A percentile compares a stretch with the other conserved stretches of the same genome.
phyloP scores from a whole-genome alignment of 2,888 invertebrate genomes.

The Napeogenes inachia region DNA sequence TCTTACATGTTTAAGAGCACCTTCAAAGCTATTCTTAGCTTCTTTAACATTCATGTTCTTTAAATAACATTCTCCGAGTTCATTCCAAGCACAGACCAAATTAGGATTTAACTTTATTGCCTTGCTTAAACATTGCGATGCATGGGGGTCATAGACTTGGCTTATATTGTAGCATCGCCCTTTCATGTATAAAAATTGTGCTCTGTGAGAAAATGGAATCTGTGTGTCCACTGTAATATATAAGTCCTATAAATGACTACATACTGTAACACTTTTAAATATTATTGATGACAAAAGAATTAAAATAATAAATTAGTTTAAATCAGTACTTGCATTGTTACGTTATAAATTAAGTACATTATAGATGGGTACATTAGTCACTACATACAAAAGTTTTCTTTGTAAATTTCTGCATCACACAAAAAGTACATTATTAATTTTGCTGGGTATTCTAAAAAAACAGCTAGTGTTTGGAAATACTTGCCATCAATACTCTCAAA shows the following conservation, averaged over 20 bases:
- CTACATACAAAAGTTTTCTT: too few relatives aligned
- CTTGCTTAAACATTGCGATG: slow-evolving; percentile 86
- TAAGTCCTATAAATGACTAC: not conserved
- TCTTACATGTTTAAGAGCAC: slow-evolving; percentile 83
- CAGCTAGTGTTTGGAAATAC: slow-evolving; percentile 16
- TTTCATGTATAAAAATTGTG: slow-evolving; percentile 82
- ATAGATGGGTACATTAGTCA: too few relatives aligned
- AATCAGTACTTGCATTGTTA: too few relatives aligned
- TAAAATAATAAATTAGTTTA: too few relatives aligned
- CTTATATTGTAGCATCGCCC: slow-evolving; percentile 86
- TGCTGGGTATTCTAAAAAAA: not conserved
- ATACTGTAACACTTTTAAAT: too few relatives aligned
- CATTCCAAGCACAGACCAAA: slow-evolving; percentile 90
- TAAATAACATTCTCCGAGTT: slow-evolving; percentile 92
- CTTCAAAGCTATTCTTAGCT: slow-evolving; percentile 89
- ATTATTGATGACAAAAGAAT: too few relatives aligned
- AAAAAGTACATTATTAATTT: too few relatives aligned
- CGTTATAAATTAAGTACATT: too few relatives aligned
- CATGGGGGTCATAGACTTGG: slow-evolving; percentile 81
- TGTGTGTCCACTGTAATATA: slow-evolving; percentile 45
- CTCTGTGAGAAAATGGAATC: slow-evolving; percentile 57
- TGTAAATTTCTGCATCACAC: too few relatives aligned
- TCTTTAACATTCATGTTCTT: slow-evolving; percentile 88
- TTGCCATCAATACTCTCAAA: slow-evolving; percentile 83
- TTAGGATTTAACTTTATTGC: slow-evolving; percentile 91